Conservation (phyloP, 2,797 vertebrate genomes). For the Apodemus agrarius region DNA sequence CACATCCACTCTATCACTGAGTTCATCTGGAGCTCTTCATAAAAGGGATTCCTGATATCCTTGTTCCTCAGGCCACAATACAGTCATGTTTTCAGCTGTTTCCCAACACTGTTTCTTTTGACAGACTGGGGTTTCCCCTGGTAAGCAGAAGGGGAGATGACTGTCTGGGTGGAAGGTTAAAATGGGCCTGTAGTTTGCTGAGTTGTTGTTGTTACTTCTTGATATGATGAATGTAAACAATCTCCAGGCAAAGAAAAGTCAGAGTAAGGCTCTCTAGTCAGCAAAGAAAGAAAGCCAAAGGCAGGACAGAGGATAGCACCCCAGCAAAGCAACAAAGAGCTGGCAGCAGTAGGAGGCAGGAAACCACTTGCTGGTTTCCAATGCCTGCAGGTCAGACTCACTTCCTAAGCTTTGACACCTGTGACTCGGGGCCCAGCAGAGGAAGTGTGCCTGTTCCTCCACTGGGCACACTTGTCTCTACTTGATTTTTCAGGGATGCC, state of each 20-base stretch:
- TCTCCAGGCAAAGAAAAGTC: neutral
- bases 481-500: neutral
- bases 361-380: neutral
- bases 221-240: neutral
- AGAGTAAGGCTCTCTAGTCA: neutral
- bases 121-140: neutral
- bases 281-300: neutral
- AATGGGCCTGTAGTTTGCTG: neutral
- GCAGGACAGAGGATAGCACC: neutral
- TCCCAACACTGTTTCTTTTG: neutral
- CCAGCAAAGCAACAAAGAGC: neutral
- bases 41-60: neutral
- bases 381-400: neutral
- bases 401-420: neutral
- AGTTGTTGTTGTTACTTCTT: neutral
- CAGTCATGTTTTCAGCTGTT: neutral
- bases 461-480: neutral
- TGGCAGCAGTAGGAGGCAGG: neutral
- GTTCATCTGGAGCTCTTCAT: neutral
- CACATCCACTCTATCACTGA: neutral
- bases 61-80: too few species aligned
- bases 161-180: too few species aligned
- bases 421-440: neutral
- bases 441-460: neutral
- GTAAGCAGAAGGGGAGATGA: neutral